phyloP scores from a whole-genome alignment of 2,113 vertebrate genomes.

The Chaetorhynchus papuensis region DNA sequence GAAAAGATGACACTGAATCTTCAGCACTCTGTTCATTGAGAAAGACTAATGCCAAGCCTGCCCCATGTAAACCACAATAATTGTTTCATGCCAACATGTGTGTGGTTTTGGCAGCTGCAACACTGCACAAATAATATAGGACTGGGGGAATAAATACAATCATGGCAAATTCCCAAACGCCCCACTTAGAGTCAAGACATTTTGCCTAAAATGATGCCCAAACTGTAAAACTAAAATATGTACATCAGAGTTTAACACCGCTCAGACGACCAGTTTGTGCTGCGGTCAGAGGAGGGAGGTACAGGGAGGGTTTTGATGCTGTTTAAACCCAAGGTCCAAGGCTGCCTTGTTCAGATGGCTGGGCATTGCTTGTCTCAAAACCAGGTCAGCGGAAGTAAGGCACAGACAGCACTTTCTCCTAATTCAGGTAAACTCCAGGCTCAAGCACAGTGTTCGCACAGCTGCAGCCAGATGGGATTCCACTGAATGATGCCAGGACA shows the following conservation, averaged over 20 bases:
- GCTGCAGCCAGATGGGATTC: not conserved
- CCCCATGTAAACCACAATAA: not conserved
- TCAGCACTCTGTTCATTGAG: not conserved
- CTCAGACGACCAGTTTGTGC: not conserved
- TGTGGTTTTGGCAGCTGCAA: constrained; percentile 27
- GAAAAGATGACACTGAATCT: not conserved
- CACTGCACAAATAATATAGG: not conserved
- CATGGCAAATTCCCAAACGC: not conserved
- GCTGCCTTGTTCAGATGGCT: not conserved
- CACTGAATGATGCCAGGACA: not conserved
- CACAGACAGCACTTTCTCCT: not conserved
- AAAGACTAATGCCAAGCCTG: constrained; percentile 13
- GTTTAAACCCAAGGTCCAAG: not conserved
- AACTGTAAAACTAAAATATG: not conserved
- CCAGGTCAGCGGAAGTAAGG: not conserved
- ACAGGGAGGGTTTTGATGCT: rapidly evolving
- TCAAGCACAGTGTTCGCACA: not conserved
- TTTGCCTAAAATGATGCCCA: not conserved
- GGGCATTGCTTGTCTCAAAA: not conserved
- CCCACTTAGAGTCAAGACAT: not conserved
- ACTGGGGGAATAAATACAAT: not conserved
- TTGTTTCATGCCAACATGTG: not conserved
- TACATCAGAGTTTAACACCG: not conserved
- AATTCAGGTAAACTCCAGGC: not conserved
- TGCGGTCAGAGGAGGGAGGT: not conserved